Conservation (phyloP, 1,140 invertebrate species). For the Trichomalopsis sarcophagae region DNA sequence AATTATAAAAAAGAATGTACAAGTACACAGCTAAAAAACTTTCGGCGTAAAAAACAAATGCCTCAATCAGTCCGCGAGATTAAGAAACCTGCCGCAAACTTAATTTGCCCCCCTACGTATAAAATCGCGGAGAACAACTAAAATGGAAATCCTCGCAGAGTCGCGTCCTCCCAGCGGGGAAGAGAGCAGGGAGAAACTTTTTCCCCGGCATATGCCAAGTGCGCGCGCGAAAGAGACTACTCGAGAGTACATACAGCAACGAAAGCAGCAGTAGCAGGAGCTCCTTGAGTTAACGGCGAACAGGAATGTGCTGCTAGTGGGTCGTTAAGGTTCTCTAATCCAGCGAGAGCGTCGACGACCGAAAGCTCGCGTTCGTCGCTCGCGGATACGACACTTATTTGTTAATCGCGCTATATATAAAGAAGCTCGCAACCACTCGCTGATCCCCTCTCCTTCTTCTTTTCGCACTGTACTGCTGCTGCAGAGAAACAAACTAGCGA, state of each 20-base stretch:
- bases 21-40: too few relatives aligned
- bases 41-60: too few relatives aligned
- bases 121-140: background rate
- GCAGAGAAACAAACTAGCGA: background rate
- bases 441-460: background rate
- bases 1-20: too few relatives aligned
- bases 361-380: background rate
- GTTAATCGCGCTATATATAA: constrained; percentile 17
- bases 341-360: background rate
- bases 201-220: background rate
- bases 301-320: background rate
- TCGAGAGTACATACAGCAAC: background rate
- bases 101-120: background rate
- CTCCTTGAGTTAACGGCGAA: background rate
- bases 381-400: background rate
- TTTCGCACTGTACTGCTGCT: background rate
- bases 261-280: background rate
- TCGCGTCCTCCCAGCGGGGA: background rate
- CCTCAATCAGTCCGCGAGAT: background rate
- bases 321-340: constrained; percentile 12
- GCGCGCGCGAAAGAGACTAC: too few relatives aligned
- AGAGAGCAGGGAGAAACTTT: background rate
- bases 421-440: constrained; percentile 6
- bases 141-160: background rate
- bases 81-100: background rate